Base-by-base conservation (phyloP, 2,797 vertebrate species). In the Danio choprae region DNA sequence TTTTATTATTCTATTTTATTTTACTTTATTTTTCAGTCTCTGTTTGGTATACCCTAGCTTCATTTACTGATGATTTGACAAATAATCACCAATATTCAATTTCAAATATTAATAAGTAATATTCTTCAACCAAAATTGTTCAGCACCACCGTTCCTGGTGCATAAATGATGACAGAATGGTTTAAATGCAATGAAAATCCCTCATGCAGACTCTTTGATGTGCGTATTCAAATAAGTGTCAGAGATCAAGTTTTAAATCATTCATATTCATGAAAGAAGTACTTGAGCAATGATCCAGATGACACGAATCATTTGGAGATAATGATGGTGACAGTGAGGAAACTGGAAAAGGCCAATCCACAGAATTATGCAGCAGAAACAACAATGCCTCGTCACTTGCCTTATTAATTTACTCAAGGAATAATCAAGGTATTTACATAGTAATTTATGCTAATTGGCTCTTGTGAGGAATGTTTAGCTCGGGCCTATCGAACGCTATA, bases 371-470 rank as follows among this genome's bases (percentile, higher is more conserved):
- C 80, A 56, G 13, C 18, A 29, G 65, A 74, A 43, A 84, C 75
- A 80, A 79, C 73, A 86, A 84, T 70, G 18, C 36, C 40, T 74
- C 58, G 78, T 83, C 74, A 70, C 48, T 58, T 44, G 55, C 12
- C 65, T 70, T 83, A 81, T 85, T 86, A 84, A 84, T 81, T 81
- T 82, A 69, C 56, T 53, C 74, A 85, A 85, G 73, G 79, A 88
- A 80, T 80, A 83, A 85, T 84, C 62, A 83, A 55, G 50, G 53
- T 72, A 86, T 88, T 87, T 87, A 77, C 85, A 88, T 87, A 80
- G 74, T 70, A 86, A 84, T 84, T 80, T 69, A 74, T 83, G 74
- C 72, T 87, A 86, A 87, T 87, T 50, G 82, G 77, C 65, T 74
- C 58, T 82, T 87, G 76, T 83, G 84, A 80, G 79, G 80, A 84